Conservation (phyloP, 2,888 invertebrate genomes). For the Lottia gigantea region DNA sequence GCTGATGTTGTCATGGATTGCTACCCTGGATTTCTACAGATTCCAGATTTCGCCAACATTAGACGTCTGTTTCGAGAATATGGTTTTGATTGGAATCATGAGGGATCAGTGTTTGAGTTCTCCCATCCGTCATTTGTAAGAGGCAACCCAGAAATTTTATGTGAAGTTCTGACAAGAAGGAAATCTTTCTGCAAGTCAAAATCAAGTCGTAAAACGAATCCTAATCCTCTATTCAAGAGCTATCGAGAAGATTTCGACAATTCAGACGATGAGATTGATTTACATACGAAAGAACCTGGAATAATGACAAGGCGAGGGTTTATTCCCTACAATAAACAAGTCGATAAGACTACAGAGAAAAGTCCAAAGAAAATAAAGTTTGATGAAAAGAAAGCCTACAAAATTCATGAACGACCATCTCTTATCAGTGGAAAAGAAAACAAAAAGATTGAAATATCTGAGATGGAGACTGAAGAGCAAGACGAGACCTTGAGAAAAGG, state of each 20-base stretch:
- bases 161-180: constrained; percentile 32
- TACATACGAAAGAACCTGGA: background rate
- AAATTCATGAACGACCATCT: constrained; percentile 11
- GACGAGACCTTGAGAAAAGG: no score
- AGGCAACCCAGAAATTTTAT: constrained; percentile 40
- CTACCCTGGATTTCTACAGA: constrained; percentile 63
- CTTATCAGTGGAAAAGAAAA: background rate
- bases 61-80: constrained; percentile 63
- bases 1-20: constrained; percentile 53
- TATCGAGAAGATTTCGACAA: constrained; percentile 5
- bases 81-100: constrained; percentile 55
- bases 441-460: background rate
- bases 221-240: background rate
- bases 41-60: constrained; percentile 58
- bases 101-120: constrained; percentile 45
- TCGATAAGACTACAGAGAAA: background rate
- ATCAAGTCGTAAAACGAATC: constrained; percentile 39
- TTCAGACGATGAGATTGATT: constrained; percentile 16
- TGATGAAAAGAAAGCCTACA: background rate
- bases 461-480: background rate
- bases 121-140: constrained; percentile 50
- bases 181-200: constrained; percentile 29
- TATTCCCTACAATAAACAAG: background rate
- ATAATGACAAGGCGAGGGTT: background rate
- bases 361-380: constrained; percentile 1